A percentile compares a stretch with the other conserved stretches of the same genome.
Evolutionary conservation across 2,888 invertebrate genomes (phyloP).

Genomic region (Euzophera pinguis): DNA sequence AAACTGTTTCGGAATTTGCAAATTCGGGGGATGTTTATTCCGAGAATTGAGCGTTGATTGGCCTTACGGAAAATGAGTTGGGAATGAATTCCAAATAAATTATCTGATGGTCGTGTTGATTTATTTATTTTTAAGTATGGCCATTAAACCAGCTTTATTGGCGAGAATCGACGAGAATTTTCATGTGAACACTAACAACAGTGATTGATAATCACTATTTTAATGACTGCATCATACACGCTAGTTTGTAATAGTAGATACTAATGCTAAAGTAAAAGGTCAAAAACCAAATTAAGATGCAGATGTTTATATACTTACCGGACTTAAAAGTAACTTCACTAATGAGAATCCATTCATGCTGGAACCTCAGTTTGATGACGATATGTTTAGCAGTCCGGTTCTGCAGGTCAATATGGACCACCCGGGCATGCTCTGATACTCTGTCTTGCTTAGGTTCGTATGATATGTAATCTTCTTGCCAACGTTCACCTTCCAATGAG

Average conservation of each 20-base stretch:
- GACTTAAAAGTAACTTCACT: conserved; percentile 93
- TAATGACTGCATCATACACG: no score
- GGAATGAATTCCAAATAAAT: conserved; percentile 44
- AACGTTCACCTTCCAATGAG: conserved; percentile 87
- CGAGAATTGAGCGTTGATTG: conserved; percentile 43
- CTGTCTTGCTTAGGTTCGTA: conserved; percentile 80
- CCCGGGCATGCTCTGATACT: conserved; percentile 79
- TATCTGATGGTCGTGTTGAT: conserved; percentile 35
- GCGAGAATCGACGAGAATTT: conserved; percentile 1
- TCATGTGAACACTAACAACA: neutral
- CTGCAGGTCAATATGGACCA: conserved; percentile 86
- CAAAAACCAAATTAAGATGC: no score
- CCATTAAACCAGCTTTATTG: conserved; percentile 23
- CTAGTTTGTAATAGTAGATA: no score
- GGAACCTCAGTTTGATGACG: conserved; percentile 86
- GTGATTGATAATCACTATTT: neutral
- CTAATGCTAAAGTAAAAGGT: no score
- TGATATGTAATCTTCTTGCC: conserved; percentile 83
- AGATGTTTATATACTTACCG: conserved; percentile 67
- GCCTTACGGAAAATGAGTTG: conserved; percentile 36
- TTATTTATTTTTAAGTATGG: conserved; percentile 37
- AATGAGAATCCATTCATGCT: conserved; percentile 91
- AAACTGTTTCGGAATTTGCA: conserved; percentile 43
- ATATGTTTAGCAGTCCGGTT: conserved; percentile 88
- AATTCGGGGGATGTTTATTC: conserved; percentile 41